Percentiles rank a stretch among this genome's conserved stretches.
Evolutionary conservation across 2,113 vertebrate species (phyloP).

Genomic region (Strix aluco): DNA sequence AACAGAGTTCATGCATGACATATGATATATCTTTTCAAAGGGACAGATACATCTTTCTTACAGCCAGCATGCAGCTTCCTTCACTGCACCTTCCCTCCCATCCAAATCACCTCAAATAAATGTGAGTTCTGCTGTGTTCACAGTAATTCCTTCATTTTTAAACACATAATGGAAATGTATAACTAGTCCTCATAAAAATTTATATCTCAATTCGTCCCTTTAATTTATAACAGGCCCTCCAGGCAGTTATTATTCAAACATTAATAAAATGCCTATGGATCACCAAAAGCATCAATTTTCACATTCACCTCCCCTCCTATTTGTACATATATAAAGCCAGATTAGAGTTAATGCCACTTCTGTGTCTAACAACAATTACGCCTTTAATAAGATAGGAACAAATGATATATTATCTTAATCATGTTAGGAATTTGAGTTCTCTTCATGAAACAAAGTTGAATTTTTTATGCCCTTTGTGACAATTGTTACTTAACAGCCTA

Average conservation of each 20-base stretch:
- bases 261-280: slow-evolving; percentile 97
- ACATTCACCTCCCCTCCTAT: slow-evolving; percentile 79
- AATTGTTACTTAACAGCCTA: slow-evolving; percentile 83
- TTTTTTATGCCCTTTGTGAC: slow-evolving; percentile 88
- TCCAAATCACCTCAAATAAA: slow-evolving; percentile 81
- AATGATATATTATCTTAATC: slow-evolving; percentile 91
- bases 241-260: slow-evolving; percentile 98
- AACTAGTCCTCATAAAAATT: slow-evolving; percentile 96
- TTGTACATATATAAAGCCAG: slow-evolving; percentile 87
- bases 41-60: slow-evolving; percentile 84
- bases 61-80: slow-evolving; percentile 52
- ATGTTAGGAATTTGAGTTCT: slow-evolving; percentile 74
- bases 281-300: slow-evolving; percentile 85
- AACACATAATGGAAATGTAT: slow-evolving; percentile 95
- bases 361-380: slow-evolving; percentile 89
- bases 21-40: slow-evolving; percentile 80
- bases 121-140: slow-evolving; percentile 73
- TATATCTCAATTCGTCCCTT: slow-evolving; percentile 92
- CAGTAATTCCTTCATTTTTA: slow-evolving; percentile 94
- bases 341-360: slow-evolving; percentile 82
- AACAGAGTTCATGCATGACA: slow-evolving; percentile 76
- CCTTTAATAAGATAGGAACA: slow-evolving; percentile 82
- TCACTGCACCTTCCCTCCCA: slow-evolving; percentile 56
- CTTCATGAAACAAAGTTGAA: slow-evolving; percentile 81
- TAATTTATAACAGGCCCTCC: slow-evolving; percentile 94